Base-by-base conservation (phyloP, 2,888 invertebrate genomes). In the Actias luna region DNA sequence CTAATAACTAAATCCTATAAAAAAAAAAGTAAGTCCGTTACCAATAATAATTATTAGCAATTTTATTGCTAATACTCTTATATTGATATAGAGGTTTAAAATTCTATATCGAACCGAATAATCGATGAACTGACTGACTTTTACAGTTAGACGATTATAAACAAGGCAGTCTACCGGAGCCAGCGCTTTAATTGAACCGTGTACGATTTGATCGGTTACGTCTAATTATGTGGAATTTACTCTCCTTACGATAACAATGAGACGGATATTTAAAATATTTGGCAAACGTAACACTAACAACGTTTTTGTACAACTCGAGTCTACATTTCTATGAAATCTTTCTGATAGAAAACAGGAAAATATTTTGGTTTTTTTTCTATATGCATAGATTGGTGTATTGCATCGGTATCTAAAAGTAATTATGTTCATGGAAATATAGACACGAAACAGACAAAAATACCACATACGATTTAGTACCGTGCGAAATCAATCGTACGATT, bases 201-300 rank as follows among this genome's bases (percentile, higher is more conserved):
- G 55, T 55, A 55, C 55, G 29, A 27, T 55, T 55, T 29, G 16
- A 55, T 55, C 29, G 29, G 55, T 55, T 55, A 29, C 55, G 55
- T 55, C 29, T 55, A 55, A 55, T 55, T 18, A 29, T 55, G 7
- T 16, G 55, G 55, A 55, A 55, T 55, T 55, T 55, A 55, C 55
- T 55, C 55, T 55, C 55, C 55, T 29, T 55, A 55, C 55, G 55
- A 55, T 55, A 55, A 55, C 55, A 55, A 55, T 55, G 16, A n/a
- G n/a, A 29, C 55, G 46, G 22, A 46, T 46, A 55, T 55, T 55
- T 55, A 27, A 55, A 29, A 29, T 55, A 29, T 55, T 55, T 55
- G 55, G 55, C 55, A 55, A 1, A 55, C 55, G 55, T 55, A 55
- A 55, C 29, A 55, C 55, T 55, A 55, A 55, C 55, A 55, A 55